A percentile compares a stretch with the other conserved stretches of the same genome.
Conservation (phyloP, 2,888 invertebrate species). For the Nasonovia ribisnigri region DNA sequence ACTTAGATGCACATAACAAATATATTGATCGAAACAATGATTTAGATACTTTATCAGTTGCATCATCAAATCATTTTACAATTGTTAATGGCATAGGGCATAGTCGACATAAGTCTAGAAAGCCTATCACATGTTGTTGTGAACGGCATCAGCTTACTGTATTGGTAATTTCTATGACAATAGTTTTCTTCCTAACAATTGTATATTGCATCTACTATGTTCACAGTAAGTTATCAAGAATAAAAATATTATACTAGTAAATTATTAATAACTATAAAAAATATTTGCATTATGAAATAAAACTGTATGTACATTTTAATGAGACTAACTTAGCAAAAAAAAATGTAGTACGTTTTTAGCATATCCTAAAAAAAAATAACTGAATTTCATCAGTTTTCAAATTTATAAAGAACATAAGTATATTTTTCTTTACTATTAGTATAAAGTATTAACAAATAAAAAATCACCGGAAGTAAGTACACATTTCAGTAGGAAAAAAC, state of each 20-base stretch:
- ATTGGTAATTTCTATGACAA: conserved; percentile 85
- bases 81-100: conserved; percentile 81
- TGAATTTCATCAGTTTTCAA: background rate
- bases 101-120: conserved; percentile 73
- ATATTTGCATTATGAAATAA: background rate
- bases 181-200: conserved; percentile 84
- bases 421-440: background rate
- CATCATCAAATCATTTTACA: conserved; percentile 89
- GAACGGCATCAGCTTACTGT: conserved; percentile 86
- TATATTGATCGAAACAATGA: conserved; percentile 43
- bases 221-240: conserved; percentile 78
- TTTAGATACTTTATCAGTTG: conserved; percentile 80
- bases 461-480: too few relatives aligned
- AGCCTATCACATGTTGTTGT: conserved; percentile 77
- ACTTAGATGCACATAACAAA: conserved; percentile 39
- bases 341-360: background rate
- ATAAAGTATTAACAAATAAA: background rate
- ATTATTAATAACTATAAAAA: background rate
- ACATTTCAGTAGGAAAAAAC: too few relatives aligned
- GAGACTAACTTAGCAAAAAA: background rate
- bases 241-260: background rate
- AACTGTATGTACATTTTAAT: background rate
- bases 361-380: background rate
- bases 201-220: conserved; percentile 85
- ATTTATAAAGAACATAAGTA: background rate